Conservation (phyloP, 1,140 invertebrate genomes). For the Drosophila watanabei region DNA sequence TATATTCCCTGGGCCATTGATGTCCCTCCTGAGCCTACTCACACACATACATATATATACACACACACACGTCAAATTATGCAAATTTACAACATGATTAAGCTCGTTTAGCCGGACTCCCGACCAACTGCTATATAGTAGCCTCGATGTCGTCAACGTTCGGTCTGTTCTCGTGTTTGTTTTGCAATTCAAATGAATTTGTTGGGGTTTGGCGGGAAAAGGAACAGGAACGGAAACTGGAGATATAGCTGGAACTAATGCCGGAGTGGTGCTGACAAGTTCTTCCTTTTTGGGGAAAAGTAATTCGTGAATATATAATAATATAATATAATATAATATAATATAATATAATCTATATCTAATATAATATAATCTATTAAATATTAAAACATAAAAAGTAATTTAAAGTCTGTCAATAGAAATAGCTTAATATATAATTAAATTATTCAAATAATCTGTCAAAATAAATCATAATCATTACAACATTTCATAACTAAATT, state of each 20-base stretch:
- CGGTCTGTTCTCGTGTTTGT: slow-evolving; percentile 61
- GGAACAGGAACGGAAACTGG: slow-evolving; percentile 1
- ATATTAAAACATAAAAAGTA: too few relatives aligned
- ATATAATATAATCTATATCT: too few relatives aligned
- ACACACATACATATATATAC: neutral
- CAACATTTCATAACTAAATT: neutral
- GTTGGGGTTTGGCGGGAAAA: slow-evolving; percentile 23
- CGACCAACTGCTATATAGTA: slow-evolving; percentile 40
- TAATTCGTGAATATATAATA: too few relatives aligned
- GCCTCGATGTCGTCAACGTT: slow-evolving; percentile 48
- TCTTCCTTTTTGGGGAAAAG: too few relatives aligned
- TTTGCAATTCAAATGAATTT: slow-evolving; percentile 82
- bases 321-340: too few relatives aligned
- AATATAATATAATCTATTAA: too few relatives aligned
- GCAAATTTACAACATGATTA: slow-evolving; percentile 83
- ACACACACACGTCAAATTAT: slow-evolving; percentile 71
- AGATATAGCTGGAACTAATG: neutral
- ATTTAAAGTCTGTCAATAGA: too few relatives aligned
- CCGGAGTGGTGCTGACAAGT: neutral
- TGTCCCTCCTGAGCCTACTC: slow-evolving; percentile 11
- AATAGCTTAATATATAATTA: too few relatives aligned
- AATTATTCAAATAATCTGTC: neutral
- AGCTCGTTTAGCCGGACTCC: slow-evolving; percentile 66
- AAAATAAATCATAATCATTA: neutral
- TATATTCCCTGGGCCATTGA: slow-evolving; percentile 16